These are phyloP conservation scores for Sarcophilus harrisii DNA, from an alignment of 2,797 vertebrate genomes.

Conservation along the genomic window DNA sequence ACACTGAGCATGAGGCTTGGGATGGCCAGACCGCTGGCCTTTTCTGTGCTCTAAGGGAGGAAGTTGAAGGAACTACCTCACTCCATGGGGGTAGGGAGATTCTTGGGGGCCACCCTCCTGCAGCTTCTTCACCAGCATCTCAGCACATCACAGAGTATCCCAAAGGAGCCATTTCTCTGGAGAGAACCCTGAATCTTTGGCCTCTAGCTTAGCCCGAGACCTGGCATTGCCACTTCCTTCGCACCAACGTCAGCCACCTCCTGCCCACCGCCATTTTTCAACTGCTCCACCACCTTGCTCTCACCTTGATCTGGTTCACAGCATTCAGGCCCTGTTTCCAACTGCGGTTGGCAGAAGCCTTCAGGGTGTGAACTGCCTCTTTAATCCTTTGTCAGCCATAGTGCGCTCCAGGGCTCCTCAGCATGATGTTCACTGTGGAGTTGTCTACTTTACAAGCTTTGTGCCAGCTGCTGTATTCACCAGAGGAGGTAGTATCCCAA, in stretches of 20 bases:
- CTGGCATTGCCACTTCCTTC: constrained; percentile 82
- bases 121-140: constrained; percentile 95
- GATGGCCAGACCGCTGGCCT: constrained; percentile 70
- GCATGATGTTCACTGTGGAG: constrained; percentile 93
- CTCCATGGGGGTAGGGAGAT: constrained; percentile 92
- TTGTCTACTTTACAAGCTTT: constrained; percentile 96
- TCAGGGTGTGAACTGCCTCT: constrained; percentile 92
- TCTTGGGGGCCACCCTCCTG: constrained; percentile 92
- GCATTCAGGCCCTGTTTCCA: constrained; percentile 94
- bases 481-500: constrained; percentile 87
- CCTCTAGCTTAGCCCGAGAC: constrained; percentile 83
- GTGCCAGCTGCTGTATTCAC: constrained; percentile 94
- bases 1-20: constrained; percentile 87
- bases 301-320: constrained; percentile 85
- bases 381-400: constrained; percentile 94
- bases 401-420: constrained; percentile 91
- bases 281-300: constrained; percentile 93
- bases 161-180: constrained; percentile 91
- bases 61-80: constrained; percentile 94
- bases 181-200: constrained; percentile 87
- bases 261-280: constrained; percentile 87
- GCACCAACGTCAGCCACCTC: constrained; percentile 84
- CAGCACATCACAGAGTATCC: constrained; percentile 92
- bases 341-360: constrained; percentile 92
- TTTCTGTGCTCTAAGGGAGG: constrained; percentile 91